Conservation (phyloP, 2,113 vertebrate species). For the Nestor notabilis region DNA sequence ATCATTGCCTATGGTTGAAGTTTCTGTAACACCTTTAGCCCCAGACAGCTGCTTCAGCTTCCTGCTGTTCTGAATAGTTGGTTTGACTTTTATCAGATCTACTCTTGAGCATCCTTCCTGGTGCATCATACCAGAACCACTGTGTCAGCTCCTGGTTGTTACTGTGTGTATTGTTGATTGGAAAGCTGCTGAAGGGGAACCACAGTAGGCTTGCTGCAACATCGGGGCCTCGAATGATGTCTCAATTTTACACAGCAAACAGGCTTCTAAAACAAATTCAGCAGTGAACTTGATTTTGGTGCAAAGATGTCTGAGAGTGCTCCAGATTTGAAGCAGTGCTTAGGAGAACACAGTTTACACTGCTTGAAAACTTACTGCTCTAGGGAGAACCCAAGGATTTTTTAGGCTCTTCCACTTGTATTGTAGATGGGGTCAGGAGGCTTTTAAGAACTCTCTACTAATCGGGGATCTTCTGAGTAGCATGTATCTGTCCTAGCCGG, state of each 20-base stretch:
- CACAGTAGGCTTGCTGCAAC: background rate
- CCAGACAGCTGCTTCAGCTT: background rate
- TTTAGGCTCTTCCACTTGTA: background rate
- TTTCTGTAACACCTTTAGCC: background rate
- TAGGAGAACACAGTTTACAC: background rate
- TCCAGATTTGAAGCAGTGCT: background rate
- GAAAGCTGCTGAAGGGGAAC: background rate
- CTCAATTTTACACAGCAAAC: background rate
- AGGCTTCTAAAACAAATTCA: background rate
- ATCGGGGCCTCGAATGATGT: background rate
- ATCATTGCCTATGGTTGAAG: fast-evolving
- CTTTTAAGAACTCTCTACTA: background rate
- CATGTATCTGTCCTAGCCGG: background rate
- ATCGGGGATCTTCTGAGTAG: background rate
- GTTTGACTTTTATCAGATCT: background rate
- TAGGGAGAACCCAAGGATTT: background rate
- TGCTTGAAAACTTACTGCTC: background rate
- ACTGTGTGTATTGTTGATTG: background rate
- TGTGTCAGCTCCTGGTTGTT: background rate
- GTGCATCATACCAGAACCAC: background rate
- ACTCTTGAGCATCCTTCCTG: background rate
- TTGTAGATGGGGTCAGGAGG: background rate
- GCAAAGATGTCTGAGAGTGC: background rate
- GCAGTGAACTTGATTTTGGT: background rate
- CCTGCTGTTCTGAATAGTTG: background rate